Percentiles rank a stretch among this genome's conserved stretches.
phyloP scores from a whole-genome alignment of 1,140 invertebrate genomes.

The Diachasmimorpha longicaudata region DNA sequence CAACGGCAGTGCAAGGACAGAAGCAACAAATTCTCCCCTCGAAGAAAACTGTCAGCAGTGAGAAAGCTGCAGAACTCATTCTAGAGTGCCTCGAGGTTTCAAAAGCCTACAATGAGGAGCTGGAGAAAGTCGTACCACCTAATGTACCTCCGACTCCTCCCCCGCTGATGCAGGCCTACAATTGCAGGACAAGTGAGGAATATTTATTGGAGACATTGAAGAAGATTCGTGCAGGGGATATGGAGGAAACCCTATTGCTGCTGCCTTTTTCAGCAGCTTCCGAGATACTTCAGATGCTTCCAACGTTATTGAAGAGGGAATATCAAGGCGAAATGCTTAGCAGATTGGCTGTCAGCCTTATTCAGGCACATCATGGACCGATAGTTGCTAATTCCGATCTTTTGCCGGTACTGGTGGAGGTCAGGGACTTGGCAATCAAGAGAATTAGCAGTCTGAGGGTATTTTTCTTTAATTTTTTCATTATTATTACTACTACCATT shows the following conservation, averaged over 20 bases:
- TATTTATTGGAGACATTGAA: slow-evolving; percentile 83
- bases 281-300: slow-evolving; percentile 78
- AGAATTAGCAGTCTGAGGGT: slow-evolving; percentile 72
- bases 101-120: slow-evolving; percentile 69
- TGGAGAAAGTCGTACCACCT: slow-evolving; percentile 54
- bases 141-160: slow-evolving; percentile 63
- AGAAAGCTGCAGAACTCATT: slow-evolving; percentile 88
- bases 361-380: slow-evolving; percentile 85
- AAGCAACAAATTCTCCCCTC: slow-evolving; percentile 82
- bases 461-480: slow-evolving; percentile 40
- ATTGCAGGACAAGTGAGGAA: slow-evolving; percentile 74
- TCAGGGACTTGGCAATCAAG: slow-evolving; percentile 67
- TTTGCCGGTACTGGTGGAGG: slow-evolving; percentile 72
- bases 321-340: slow-evolving; percentile 78
- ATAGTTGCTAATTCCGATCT: slow-evolving; percentile 75
- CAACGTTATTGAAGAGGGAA: slow-evolving; percentile 71
- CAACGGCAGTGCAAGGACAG: slow-evolving; percentile 70
- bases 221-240: slow-evolving; percentile 81
- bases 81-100: slow-evolving; percentile 86
- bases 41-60: slow-evolving; percentile 88
- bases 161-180: slow-evolving; percentile 80
- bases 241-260: slow-evolving; percentile 87
- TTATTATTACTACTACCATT: too few relatives aligned
- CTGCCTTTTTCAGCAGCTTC: slow-evolving; percentile 84
- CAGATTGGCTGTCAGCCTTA: slow-evolving; percentile 79